Conservation (phyloP, 2,888 invertebrate species). For the Eulithis testata region DNA sequence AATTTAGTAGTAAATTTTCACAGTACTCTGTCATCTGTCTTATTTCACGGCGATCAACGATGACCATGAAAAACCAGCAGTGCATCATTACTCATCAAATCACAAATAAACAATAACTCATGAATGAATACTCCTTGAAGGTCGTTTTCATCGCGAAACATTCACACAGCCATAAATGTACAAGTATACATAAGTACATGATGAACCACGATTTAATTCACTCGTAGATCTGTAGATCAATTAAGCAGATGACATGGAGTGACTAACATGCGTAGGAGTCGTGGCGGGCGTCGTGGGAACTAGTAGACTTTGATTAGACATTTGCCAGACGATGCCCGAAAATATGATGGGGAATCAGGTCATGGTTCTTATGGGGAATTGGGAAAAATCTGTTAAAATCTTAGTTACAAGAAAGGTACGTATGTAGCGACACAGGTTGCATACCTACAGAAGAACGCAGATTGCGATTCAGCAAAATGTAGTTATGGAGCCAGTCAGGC, state of each 20-base stretch:
- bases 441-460: no score
- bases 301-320: conserved; percentile 41
- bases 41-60: not conserved
- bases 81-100: no score
- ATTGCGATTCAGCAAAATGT: no score
- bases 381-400: no score
- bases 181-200: conserved; percentile 35
- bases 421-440: no score
- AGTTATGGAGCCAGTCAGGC: no score
- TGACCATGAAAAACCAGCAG: conserved; percentile 1
- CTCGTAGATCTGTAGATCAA: conserved; percentile 77
- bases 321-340: conserved; percentile 40
- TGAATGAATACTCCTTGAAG: conserved; percentile 49
- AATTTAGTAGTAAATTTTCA: not conserved
- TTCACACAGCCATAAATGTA: conserved; percentile 53
- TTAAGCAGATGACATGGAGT: conserved; percentile 81
- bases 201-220: conserved; percentile 79
- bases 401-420: no score
- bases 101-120: conserved; percentile 19
- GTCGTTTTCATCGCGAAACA: conserved; percentile 54
- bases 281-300: conserved; percentile 67
- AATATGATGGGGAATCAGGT: conserved; percentile 31
- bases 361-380: conserved; percentile 2
- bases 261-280: conserved; percentile 79
- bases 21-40: not conserved